Evolutionary conservation across 2,888 invertebrate species (phyloP).

Genomic region (Cryptus armator): DNA sequence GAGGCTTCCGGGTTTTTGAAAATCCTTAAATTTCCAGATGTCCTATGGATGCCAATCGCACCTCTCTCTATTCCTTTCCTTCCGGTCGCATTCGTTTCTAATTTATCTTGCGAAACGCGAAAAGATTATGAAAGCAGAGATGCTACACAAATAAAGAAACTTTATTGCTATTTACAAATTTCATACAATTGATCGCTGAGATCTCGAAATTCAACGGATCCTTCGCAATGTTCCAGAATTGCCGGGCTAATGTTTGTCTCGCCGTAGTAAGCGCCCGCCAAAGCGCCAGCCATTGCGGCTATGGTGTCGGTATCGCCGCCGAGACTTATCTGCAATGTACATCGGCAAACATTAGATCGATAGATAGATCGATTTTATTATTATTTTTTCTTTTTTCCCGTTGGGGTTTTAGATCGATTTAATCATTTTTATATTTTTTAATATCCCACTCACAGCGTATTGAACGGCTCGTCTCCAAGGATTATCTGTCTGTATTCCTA

Average conservation of each 20-base stretch:
- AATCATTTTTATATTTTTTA: too few species aligned
- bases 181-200: slow-evolving; percentile 86
- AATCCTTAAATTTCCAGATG: background rate
- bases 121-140: too few species aligned
- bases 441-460: slow-evolving; percentile 85
- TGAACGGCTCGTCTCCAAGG: slow-evolving; percentile 89
- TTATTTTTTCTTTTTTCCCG: too few species aligned
- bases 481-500: slow-evolving; percentile 86
- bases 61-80: slow-evolving; percentile 80
- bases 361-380: too few species aligned
- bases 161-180: slow-evolving; percentile 60
- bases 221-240: slow-evolving; percentile 88
- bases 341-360: background rate
- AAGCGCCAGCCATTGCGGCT: slow-evolving; percentile 90
- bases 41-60: slow-evolving; percentile 76
- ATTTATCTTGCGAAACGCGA: too few species aligned
- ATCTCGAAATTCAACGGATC: slow-evolving; percentile 85
- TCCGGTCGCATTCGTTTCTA: slow-evolving; percentile 77
- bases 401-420: slow-evolving; percentile 15
- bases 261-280: slow-evolving; percentile 90
- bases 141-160: slow-evolving; percentile 19
- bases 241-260: slow-evolving; percentile 86
- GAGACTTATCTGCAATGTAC: slow-evolving; percentile 86
- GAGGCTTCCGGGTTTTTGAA: background rate
- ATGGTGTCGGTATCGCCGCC: slow-evolving; percentile 94